Percentiles rank a stretch among this genome's conserved stretches.
phyloP scores from a whole-genome alignment of 2,113 vertebrate species.

The Phylloscopus trochiloides region DNA sequence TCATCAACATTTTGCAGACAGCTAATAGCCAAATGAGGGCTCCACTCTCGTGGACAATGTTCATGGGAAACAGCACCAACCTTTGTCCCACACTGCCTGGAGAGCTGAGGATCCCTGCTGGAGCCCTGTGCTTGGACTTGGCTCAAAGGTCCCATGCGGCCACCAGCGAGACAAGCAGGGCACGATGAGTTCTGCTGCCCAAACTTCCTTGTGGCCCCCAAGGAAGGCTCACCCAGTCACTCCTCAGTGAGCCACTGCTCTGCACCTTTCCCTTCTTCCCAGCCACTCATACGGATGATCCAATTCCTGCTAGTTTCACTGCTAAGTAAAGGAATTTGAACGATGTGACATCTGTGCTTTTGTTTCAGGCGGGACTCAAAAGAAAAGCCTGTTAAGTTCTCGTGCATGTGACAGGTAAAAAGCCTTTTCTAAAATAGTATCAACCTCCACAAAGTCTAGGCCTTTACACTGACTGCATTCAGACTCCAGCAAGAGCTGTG shows the following conservation, averaged over 20 bases:
- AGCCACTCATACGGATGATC: background rate
- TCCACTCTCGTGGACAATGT: background rate
- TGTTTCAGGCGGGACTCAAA: background rate
- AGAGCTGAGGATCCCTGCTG: background rate
- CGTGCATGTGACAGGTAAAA: conserved; percentile 3
- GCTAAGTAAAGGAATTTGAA: background rate
- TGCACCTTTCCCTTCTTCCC: background rate
- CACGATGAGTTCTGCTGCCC: background rate
- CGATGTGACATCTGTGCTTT: background rate
- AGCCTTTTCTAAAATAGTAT: conserved; percentile 6
- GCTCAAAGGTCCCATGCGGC: rapidly evolving
- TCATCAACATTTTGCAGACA: background rate
- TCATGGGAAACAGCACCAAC: background rate
- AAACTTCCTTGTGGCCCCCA: background rate
- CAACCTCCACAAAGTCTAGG: background rate
- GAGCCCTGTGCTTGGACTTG: background rate
- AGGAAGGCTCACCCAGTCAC: background rate
- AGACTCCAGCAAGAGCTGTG: background rate
- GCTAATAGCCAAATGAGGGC: rapidly evolving
- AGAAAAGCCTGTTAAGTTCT: conserved; percentile 1
- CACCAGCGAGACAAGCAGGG: background rate
- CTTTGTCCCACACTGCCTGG: background rate
- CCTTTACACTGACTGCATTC: background rate
- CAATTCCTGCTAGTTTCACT: background rate
- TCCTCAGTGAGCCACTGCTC: background rate